These are phyloP conservation scores for Characodon lateralis DNA, from an alignment of 2,797 vertebrate genomes.

Conservation along the genomic window DNA sequence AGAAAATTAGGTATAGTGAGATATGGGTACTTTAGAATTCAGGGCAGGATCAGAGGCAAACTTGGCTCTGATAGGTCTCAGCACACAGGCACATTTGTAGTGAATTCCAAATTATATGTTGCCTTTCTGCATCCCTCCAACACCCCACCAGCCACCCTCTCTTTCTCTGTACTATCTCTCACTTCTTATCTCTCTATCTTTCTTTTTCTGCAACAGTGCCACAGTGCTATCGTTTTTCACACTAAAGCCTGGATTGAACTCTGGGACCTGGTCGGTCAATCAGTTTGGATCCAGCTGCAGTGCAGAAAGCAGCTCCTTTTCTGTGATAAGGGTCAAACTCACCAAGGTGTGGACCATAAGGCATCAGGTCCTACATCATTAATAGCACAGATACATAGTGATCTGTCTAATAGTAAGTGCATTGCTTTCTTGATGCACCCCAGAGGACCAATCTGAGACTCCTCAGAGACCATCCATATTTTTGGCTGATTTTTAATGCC, in stretches of 20 bases:
- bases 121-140: constrained; percentile 52
- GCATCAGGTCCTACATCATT: background rate
- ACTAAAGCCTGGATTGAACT: constrained; percentile 37
- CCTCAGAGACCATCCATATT: background rate
- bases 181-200: background rate
- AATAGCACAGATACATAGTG: background rate
- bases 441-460: background rate
- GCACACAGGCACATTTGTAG: constrained; percentile 57
- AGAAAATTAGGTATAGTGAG: constrained; percentile 32
- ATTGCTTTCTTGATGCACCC: background rate
- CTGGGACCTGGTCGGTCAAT: constrained; percentile 35
- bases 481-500: background rate
- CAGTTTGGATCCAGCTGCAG: constrained; percentile 38
- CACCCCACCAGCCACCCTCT: constrained; percentile 10
- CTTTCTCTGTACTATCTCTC: constrained; percentile 34
- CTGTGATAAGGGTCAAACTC: background rate
- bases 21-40: constrained; percentile 64
- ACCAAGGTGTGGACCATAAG: constrained; percentile 6
- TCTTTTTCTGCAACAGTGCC: constrained; percentile 39
- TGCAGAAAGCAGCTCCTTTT: constrained; percentile 1
- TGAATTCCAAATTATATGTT: constrained; percentile 70
- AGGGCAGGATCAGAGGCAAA: constrained; percentile 69
- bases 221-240: constrained; percentile 52
- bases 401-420: background rate
- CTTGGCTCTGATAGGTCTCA: constrained; percentile 66